A percentile compares a stretch with the other conserved stretches of the same genome.
phyloP scores from a whole-genome alignment of 2,888 invertebrate genomes.

The Hirtodrosophila duncani region DNA sequence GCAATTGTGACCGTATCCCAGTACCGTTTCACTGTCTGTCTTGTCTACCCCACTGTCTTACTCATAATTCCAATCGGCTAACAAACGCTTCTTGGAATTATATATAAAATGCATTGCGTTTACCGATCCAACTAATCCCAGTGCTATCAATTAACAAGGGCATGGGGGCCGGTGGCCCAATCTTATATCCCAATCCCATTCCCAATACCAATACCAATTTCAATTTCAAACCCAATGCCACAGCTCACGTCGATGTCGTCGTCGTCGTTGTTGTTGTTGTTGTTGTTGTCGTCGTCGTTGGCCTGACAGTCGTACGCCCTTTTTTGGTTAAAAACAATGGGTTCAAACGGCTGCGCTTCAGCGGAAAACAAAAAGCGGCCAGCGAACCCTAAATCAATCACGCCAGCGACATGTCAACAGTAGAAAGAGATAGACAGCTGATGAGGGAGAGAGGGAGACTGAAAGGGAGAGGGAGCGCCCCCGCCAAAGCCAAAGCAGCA shows the following conservation, averaged over 20 bases:
- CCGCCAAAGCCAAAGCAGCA: conserved; percentile 32
- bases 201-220: not conserved
- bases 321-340: conserved; percentile 68
- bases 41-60: not conserved
- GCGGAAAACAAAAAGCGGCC: conserved; percentile 60
- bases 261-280: conserved; percentile 8
- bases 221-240: conserved; percentile 6
- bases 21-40: too few relatives aligned
- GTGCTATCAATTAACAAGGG: conserved; percentile 37
- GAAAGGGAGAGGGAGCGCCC: conserved; percentile 8
- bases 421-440: conserved; percentile 3
- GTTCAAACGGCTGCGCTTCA: conserved; percentile 68
- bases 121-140: conserved; percentile 25
- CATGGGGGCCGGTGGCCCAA: too few relatives aligned
- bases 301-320: conserved; percentile 43
- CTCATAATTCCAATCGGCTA: conserved; percentile 7
- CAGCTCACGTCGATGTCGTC: conserved; percentile 6
- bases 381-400: conserved; percentile 71
- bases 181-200: not conserved
- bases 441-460: not conserved
- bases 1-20: too few relatives aligned
- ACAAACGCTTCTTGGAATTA: conserved; percentile 20
- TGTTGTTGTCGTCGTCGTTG: conserved; percentile 2
- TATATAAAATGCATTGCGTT: conserved; percentile 18
- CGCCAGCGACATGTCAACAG: conserved; percentile 65